phyloP scores from a whole-genome alignment of 2,888 invertebrate genomes.

The Pardosa pseudoannulata region DNA sequence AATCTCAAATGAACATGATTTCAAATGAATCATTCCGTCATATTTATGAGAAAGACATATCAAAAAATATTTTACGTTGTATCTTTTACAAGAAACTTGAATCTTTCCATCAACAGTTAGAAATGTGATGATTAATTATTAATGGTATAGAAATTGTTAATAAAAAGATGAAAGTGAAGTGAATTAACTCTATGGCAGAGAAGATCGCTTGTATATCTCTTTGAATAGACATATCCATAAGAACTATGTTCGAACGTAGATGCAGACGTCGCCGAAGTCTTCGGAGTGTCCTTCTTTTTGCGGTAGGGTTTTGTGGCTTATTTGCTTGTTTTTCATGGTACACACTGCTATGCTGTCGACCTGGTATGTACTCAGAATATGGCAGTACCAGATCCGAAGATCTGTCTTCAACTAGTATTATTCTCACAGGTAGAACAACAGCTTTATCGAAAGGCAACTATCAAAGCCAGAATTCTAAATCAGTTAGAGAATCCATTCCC shows the following conservation, averaged over 20 bases:
- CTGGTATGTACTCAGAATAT: constrained; percentile 44
- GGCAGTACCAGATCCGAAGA: background rate
- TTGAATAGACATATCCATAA: constrained; percentile 28
- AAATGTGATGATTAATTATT: too few species aligned
- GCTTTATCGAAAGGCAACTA: background rate
- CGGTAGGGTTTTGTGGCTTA: constrained; percentile 40
- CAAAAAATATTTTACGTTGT: constrained; percentile 8
- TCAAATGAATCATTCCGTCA: too few species aligned
- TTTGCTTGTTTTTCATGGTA: constrained; percentile 68
- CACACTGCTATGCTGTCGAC: constrained; percentile 53
- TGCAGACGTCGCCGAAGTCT: constrained; percentile 58
- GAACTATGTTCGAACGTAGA: constrained; percentile 51
- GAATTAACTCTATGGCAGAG: background rate
- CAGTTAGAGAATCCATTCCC: background rate
- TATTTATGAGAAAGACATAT: background rate
- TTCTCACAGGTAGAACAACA: background rate
- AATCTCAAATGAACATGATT: too few species aligned
- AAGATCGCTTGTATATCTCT: background rate
- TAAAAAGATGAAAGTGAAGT: background rate
- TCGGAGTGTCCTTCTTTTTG: constrained; percentile 48
- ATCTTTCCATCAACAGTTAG: too few species aligned
- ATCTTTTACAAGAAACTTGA: background rate
- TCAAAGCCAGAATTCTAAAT: background rate
- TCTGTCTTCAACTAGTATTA: background rate
- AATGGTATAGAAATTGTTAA: background rate